Evolutionary conservation across 2,797 vertebrate genomes (phyloP).

Genomic region (Sebastes hubbsi): DNA sequence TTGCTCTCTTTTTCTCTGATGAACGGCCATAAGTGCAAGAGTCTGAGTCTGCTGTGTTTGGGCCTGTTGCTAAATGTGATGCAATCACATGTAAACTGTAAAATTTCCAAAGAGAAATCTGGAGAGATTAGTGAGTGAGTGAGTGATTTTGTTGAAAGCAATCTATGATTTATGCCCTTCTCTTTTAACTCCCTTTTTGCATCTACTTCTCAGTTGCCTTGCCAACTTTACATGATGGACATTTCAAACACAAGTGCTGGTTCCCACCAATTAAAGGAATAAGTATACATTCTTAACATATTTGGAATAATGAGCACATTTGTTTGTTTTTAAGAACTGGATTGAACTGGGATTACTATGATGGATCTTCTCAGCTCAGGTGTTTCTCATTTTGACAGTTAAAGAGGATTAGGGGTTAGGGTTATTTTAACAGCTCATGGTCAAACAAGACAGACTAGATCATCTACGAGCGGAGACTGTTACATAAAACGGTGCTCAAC

Average conservation of each 20-base stretch:
- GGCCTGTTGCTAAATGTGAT: slow-evolving; percentile 54
- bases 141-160: not conserved
- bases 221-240: not conserved
- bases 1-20: slow-evolving; percentile 7
- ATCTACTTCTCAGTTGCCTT: not conserved
- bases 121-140: not conserved
- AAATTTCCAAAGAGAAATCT: slow-evolving; percentile 1
- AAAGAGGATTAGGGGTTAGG: not conserved
- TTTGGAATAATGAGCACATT: not conserved
- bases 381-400: not conserved
- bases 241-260: not conserved
- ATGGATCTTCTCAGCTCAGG: not conserved
- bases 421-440: too few species aligned
- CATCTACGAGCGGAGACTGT: too few species aligned
- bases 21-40: slow-evolving; percentile 45
- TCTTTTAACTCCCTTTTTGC: not conserved
- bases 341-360: not conserved
- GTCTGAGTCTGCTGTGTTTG: slow-evolving; percentile 36
- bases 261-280: not conserved
- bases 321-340: not conserved
- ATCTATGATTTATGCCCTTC: not conserved
- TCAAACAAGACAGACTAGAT: too few species aligned
- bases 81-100: slow-evolving; percentile 40
- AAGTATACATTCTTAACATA: not conserved
- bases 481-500: too few species aligned